phyloP scores from a whole-genome alignment of 2,113 vertebrate species.

The Coturnix japonica region DNA sequence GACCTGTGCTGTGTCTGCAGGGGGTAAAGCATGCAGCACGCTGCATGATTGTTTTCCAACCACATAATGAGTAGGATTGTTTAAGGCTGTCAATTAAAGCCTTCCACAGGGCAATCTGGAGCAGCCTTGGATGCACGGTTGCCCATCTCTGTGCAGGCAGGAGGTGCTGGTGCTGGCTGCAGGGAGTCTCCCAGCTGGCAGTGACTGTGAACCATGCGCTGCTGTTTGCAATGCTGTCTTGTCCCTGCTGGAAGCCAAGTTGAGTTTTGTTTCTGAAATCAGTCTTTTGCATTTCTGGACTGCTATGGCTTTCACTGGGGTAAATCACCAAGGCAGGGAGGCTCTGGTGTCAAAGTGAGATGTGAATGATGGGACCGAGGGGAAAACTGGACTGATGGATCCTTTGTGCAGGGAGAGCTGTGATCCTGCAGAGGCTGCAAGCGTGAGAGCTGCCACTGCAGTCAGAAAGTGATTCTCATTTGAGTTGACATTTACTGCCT shows the following conservation, averaged over 20 bases:
- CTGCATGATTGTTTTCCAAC: background rate
- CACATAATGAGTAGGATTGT: background rate
- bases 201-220: background rate
- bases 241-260: background rate
- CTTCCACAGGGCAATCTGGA: rapidly evolving
- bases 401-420: background rate
- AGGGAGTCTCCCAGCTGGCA: background rate
- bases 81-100: background rate
- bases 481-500: background rate
- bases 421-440: background rate
- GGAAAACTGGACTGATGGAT: background rate
- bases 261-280: rapidly evolving
- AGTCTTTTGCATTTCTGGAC: rapidly evolving
- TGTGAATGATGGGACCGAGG: background rate
- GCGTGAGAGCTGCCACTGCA: background rate
- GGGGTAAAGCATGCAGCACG: background rate
- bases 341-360: rapidly evolving
- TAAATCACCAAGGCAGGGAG: background rate
- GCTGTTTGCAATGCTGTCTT: rapidly evolving
- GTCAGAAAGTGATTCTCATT: background rate
- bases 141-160: rapidly evolving
- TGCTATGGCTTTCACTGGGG: background rate
- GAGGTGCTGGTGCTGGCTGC: background rate
- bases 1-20: background rate
- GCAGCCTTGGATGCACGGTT: background rate